These are phyloP conservation scores for Pseudolycoriella hygida DNA, from an alignment of 2,888 invertebrate genomes.

Conservation along the genomic window DNA sequence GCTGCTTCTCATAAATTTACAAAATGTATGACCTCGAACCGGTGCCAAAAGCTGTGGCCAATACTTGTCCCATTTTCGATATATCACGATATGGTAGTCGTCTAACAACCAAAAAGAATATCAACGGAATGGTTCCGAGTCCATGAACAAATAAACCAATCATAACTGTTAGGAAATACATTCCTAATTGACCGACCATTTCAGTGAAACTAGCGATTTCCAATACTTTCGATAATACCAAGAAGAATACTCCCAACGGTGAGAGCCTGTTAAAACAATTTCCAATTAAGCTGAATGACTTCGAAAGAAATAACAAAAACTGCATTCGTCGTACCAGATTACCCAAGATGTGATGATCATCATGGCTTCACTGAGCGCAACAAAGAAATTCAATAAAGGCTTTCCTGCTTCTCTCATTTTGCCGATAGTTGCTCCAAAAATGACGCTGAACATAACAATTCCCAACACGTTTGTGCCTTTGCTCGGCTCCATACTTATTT, in stretches of 20 bases:
- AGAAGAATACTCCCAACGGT: constrained; percentile 73
- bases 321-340: constrained; percentile 55
- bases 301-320: constrained; percentile 5
- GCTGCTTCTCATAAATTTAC: not conserved
- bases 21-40: constrained; percentile 52
- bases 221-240: constrained; percentile 79
- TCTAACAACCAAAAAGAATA: constrained; percentile 69
- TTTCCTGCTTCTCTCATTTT: constrained; percentile 71
- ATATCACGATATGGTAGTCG: constrained; percentile 69
- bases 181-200: constrained; percentile 71
- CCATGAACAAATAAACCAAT: constrained; percentile 85
- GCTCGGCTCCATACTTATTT: constrained; percentile 50
- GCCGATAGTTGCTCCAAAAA: constrained; percentile 79
- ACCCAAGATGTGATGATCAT: constrained; percentile 95
- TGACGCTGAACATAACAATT: constrained; percentile 65
- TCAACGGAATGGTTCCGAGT: constrained; percentile 64
- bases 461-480: constrained; percentile 71
- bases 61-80: constrained; percentile 71
- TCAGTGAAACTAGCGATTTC: constrained; percentile 75
- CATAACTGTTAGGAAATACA: constrained; percentile 86
- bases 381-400: constrained; percentile 72
- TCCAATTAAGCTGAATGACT: constrained; percentile 3
- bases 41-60: constrained; percentile 92
- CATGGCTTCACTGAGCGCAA: constrained; percentile 76
- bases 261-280: constrained; percentile 58